Percentiles rank a stretch among this genome's conserved stretches.
Evolutionary conservation across 2,888 invertebrate genomes (phyloP).

Genomic region (Pseudanteris insignis): DNA sequence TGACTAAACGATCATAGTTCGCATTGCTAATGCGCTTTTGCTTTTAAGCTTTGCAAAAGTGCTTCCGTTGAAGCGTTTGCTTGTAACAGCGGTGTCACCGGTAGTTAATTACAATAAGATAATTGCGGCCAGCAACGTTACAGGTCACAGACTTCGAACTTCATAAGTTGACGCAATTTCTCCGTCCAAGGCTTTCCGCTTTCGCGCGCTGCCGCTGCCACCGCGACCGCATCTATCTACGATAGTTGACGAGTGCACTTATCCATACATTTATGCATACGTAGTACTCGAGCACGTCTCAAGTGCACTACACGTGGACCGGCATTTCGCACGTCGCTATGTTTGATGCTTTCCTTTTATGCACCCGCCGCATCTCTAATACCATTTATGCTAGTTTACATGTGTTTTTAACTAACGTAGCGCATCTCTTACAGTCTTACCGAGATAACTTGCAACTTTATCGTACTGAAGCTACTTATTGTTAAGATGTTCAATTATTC

Average conservation of each 20-base stretch:
- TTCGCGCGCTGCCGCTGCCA: conserved; percentile 8
- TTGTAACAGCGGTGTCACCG: conserved; percentile 22
- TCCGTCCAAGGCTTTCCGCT: conserved; percentile 25
- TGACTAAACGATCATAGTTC: too few species aligned
- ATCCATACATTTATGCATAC: conserved; percentile 33
- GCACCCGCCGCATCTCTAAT: conserved; percentile 2
- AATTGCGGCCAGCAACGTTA: conserved; percentile 32
- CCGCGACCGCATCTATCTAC: conserved; percentile 5
- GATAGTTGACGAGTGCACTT: conserved; percentile 27
- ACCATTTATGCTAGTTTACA: conserved; percentile 8
- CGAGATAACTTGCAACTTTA: too few species aligned
- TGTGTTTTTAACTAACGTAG: too few species aligned
- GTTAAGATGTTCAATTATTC: too few species aligned
- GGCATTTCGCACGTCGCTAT: conserved; percentile 11
- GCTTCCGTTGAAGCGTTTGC: conserved; percentile 18
- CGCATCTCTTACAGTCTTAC: too few species aligned
- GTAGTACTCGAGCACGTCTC: conserved; percentile 32
- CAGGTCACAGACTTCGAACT: conserved; percentile 32
- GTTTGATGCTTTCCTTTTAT: conserved; percentile 16
- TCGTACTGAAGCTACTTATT: too few species aligned
- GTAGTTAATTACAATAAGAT: conserved; percentile 38
- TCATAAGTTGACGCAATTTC: conserved; percentile 37
- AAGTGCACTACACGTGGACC: conserved; percentile 16
- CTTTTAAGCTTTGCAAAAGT: conserved; percentile 22
- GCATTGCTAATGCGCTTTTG: conserved; percentile 16